Base-by-base conservation (phyloP, 1,140 invertebrate genomes). In the Apocrypta bakeri region DNA sequence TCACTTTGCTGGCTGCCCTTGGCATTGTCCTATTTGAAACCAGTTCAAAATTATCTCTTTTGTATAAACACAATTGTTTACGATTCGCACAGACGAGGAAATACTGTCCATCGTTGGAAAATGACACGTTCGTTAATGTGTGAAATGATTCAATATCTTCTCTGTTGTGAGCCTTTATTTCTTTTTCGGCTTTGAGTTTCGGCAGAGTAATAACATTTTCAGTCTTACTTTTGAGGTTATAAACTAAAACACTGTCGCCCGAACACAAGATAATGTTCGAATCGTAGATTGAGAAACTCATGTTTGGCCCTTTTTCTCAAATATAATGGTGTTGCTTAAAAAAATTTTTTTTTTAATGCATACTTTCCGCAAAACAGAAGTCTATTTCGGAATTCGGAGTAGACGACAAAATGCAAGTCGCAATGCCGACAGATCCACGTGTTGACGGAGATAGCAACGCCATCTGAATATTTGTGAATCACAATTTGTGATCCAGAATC, bases 1-100 rank as follows among this genome's bases (percentile, higher is more conserved):
- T 92, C 14, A 97, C 91, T 87, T 94, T 95, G 85, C 95, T 96
- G 1, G 95, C 94, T 56, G 94, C 93, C 88, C 95, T 92, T 37
- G 90, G 87, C 12, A 95, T 85, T 31, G 75, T 88, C 64, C 91
- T 87, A 37, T 90, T 90, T 0, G 89, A 92, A 0, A 93, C 17
- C 7, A 93, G 82, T 61, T 90, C 84, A 0, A 84, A 87, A 80
- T 83, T 86, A 48, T 89, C 85, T 21, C 83, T 84, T 56, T 87
- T 85, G 37, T 88, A 92, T 0, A 92, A 29, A 76, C 88, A 92
- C 4, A 92, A 81, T 77, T 92, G 91, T 81, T 92, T 92, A n/a
- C 90, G 86, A 84, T 92, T 92, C 2, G 89, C 89, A 72, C 89
- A 91, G 7, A 91, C 79, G 14, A 88, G 85, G 14, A 91, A 87